Percentiles rank a stretch among this genome's conserved stretches.
phyloP scores from a whole-genome alignment of 2,113 vertebrate species.

The Pelecanoides urinatrix region DNA sequence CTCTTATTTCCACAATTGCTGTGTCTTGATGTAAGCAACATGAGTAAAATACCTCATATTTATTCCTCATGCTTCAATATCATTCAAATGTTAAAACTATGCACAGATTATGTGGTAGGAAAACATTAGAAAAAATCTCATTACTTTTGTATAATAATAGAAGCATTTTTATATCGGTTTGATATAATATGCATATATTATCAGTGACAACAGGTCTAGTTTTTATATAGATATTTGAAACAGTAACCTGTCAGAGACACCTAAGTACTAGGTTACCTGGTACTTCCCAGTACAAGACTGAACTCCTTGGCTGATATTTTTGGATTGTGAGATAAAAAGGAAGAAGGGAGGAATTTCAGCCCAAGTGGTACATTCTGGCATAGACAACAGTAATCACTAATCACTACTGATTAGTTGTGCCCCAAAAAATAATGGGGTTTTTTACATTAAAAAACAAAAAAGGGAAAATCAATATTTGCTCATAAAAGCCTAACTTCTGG shows the following conservation, averaged over 20 bases:
- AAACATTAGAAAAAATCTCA: background rate
- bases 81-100: background rate
- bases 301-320: background rate
- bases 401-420: background rate
- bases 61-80: background rate
- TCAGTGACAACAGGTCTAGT: background rate
- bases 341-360: background rate
- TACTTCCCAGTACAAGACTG: background rate
- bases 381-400: background rate
- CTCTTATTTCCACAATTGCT: background rate
- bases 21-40: background rate
- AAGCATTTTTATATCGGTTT: background rate
- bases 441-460: background rate
- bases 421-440: background rate
- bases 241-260: background rate
- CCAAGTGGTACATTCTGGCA: background rate
- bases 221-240: background rate
- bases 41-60: background rate
- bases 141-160: background rate
- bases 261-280: background rate
- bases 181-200: background rate
- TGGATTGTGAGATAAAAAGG: background rate
- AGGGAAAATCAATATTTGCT: background rate
- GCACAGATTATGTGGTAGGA: background rate
- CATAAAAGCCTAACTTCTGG: background rate